Percentiles rank a stretch among this genome's conserved stretches.
Evolutionary conservation across 2,797 vertebrate species (phyloP).

Genomic region (Tamandua tetradactyla): DNA sequence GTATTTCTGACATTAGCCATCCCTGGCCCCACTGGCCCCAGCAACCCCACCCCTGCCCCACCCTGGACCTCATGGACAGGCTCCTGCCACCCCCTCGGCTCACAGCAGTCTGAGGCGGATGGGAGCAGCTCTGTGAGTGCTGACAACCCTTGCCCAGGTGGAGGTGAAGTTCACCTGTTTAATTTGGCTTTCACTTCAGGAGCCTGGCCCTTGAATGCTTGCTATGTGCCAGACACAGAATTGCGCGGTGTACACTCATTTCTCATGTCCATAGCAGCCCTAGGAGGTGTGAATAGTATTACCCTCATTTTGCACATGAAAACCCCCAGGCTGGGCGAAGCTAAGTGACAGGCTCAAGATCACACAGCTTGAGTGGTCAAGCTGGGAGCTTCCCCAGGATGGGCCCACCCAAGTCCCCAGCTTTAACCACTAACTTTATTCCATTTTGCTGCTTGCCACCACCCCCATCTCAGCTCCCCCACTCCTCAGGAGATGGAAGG

Average conservation of each 20-base stretch:
- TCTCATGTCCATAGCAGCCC: background rate
- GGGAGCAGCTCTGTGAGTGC: background rate
- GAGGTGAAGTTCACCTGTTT: background rate
- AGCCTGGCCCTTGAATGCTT: background rate
- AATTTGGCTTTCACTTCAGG: background rate
- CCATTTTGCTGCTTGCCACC: background rate
- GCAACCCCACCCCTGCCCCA: accelerated
- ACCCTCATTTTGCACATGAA: background rate
- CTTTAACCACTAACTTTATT: background rate
- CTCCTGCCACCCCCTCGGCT: background rate
- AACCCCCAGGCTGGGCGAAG: background rate
- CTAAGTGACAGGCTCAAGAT: background rate
- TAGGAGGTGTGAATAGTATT: background rate
- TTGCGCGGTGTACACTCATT: background rate
- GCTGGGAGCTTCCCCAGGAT: background rate
- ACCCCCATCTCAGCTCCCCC: background rate
- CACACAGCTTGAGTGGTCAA: background rate
- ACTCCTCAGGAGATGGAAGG: background rate
- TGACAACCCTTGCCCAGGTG: background rate
- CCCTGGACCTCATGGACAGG: background rate
- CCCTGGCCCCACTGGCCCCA: background rate
- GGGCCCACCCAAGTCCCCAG: background rate
- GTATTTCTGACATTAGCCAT: background rate
- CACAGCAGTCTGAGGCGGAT: background rate
- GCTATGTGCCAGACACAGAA: background rate